Conservation (phyloP, 2,797 vertebrate species). For the Eleutherodactylus coqui region DNA sequence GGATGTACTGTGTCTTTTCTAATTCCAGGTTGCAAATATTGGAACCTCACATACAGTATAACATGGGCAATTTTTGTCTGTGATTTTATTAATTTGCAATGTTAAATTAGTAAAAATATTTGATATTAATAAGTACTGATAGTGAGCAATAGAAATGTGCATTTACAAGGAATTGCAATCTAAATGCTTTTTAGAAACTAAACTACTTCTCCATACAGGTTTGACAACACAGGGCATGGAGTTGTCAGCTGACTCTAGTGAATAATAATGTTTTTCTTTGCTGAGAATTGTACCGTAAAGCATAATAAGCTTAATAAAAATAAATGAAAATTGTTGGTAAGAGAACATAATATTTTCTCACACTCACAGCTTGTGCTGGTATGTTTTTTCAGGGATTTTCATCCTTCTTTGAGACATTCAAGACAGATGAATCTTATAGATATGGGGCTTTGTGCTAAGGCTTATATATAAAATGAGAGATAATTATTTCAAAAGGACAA, state of each 20-base stretch:
- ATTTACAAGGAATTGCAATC: neutral
- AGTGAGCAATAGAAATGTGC: neutral
- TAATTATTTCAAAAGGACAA: neutral
- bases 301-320: neutral
- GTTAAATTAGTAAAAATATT: neutral
- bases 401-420: neutral
- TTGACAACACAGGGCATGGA: neutral
- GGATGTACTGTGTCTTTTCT: too few species aligned
- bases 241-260: neutral
- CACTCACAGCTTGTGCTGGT: neutral
- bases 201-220: neutral
- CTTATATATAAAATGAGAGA: neutral
- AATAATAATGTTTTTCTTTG: neutral
- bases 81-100: too few species aligned
- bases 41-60: neutral
- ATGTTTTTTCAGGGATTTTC: slow-evolving; percentile 20
- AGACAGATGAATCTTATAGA: neutral
- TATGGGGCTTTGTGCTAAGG: slow-evolving; percentile 2
- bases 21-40: too few species aligned
- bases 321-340: neutral
- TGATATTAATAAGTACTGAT: neutral
- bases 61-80: neutral
- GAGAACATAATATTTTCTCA: slow-evolving; percentile 15
- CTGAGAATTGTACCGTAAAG: neutral
- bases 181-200: neutral